Percentiles rank a stretch among this genome's conserved stretches.
Conservation (phyloP, 2,797 vertebrate genomes). For the Acridotheres tristis region DNA sequence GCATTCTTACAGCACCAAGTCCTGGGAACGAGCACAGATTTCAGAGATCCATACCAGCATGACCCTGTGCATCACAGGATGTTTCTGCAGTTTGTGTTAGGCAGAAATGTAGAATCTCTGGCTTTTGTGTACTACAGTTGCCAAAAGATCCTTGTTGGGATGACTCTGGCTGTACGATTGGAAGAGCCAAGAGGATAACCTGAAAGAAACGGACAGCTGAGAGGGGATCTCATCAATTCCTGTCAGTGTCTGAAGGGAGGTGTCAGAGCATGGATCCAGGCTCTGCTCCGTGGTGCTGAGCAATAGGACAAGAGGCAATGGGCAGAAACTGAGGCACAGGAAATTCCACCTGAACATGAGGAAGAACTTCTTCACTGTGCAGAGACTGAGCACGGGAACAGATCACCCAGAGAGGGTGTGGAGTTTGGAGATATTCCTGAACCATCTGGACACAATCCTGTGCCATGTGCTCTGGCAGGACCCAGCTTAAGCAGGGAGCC, state of each 20-base stretch:
- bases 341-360: neutral
- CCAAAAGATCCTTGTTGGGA: neutral
- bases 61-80: neutral
- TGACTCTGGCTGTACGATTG: neutral
- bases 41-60: neutral
- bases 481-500: neutral
- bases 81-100: neutral
- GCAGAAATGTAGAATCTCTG: neutral
- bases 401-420: neutral
- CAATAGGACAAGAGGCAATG: accelerated
- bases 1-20: constrained; percentile 19
- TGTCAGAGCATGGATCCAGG: neutral
- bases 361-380: neutral
- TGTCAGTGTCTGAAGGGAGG: neutral
- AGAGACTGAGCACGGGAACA: accelerated
- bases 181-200: neutral
- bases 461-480: neutral
- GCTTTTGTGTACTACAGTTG: neutral
- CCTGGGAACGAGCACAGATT: constrained; percentile 18
- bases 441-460: too few species aligned
- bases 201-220: neutral
- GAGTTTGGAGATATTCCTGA: neutral
- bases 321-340: neutral
- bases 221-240: neutral
- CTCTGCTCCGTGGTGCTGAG: accelerated